Percentiles rank a stretch among this genome's conserved stretches.
These are phyloP conservation scores for Proisotoma minuta DNA, from an alignment of 2,888 invertebrate genomes.

Conservation along the genomic window DNA sequence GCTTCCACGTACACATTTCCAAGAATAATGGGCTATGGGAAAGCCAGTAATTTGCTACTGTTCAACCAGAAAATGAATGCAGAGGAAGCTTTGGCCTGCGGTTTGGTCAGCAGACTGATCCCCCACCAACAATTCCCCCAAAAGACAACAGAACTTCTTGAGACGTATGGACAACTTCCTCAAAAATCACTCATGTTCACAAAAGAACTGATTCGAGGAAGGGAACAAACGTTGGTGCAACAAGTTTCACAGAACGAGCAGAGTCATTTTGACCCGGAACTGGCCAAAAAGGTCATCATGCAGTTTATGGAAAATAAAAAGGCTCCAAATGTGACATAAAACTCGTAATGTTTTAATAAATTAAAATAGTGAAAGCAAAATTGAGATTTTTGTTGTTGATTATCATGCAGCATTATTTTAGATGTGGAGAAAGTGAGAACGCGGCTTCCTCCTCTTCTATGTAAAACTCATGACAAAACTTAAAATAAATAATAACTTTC, in stretches of 20 bases:
- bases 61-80: slow-evolving; percentile 17
- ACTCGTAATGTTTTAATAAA: too few species aligned
- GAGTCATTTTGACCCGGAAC: slow-evolving; percentile 19
- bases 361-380: too few species aligned
- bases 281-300: slow-evolving; percentile 19
- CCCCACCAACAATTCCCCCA: slow-evolving; percentile 11
- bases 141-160: neutral
- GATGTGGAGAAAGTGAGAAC: too few species aligned
- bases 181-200: slow-evolving; percentile 17
- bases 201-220: slow-evolving; percentile 17
- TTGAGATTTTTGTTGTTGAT: too few species aligned
- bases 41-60: slow-evolving; percentile 19
- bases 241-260: slow-evolving; percentile 17
- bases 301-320: slow-evolving; percentile 12
- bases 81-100: slow-evolving; percentile 16
- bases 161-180: slow-evolving; percentile 9
- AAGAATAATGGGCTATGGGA: slow-evolving; percentile 22
- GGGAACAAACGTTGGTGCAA: slow-evolving; percentile 1
- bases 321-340: too few species aligned
- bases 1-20: slow-evolving; percentile 25
- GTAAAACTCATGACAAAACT: too few species aligned
- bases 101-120: slow-evolving; percentile 20
- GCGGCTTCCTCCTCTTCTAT: too few species aligned
- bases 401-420: too few species aligned
- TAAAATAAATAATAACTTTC: too few species aligned